These are phyloP conservation scores for Setipinna tenuifilis DNA, from an alignment of 2,797 vertebrate species.

Conservation along the genomic window DNA sequence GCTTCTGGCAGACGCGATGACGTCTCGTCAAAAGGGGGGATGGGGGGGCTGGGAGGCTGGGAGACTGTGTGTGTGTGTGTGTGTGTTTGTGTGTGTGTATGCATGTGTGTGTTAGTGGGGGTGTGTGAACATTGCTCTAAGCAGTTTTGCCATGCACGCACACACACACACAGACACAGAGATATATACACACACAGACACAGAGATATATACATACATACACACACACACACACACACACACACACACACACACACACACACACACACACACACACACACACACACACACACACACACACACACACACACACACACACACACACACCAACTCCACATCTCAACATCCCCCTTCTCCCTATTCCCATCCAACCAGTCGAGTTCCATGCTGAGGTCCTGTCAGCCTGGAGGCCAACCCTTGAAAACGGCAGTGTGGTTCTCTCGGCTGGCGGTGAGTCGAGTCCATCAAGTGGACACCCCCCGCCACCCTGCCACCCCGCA, in stretches of 20 bases:
- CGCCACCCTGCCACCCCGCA: constrained; percentile 8
- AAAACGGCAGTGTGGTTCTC: constrained; percentile 10
- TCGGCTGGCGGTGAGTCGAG: constrained; percentile 30
- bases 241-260: neutral
- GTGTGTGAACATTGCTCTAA: constrained; percentile 1
- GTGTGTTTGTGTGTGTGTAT: neutral
- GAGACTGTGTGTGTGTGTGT: neutral
- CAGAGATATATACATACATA: neutral
- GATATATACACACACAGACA: neutral
- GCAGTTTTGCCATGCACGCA: neutral
- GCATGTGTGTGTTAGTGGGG: neutral
- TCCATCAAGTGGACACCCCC: constrained; percentile 35
- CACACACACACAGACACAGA: neutral
- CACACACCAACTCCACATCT: neutral
- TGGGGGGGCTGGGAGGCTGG: neutral
- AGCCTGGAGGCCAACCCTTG: constrained; percentile 32
- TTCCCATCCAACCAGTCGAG: constrained; percentile 1
- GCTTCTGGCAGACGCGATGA: constrained; percentile 1
- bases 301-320: neutral
- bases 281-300: neutral
- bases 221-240: neutral
- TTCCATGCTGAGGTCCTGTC: constrained; percentile 32
- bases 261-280: neutral
- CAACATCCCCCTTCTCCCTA: neutral
- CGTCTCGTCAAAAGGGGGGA: neutral